Evolutionary conservation across 2,888 invertebrate genomes (phyloP), one percentile per base, ranked within the genome.

Genomic region (Brachylomia viminalis): DNA sequence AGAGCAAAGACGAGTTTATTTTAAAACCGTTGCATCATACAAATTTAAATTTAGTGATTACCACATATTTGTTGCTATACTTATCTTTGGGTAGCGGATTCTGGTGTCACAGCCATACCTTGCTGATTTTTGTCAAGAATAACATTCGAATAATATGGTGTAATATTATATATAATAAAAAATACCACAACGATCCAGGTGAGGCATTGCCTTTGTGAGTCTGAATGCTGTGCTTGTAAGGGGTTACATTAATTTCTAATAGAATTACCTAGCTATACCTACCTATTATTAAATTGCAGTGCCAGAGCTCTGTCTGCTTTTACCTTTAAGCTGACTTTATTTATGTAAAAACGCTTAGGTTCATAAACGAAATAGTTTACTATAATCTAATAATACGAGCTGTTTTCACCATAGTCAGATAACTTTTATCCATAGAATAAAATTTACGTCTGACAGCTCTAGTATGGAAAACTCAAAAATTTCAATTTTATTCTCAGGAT

Each of bases 1-100:
- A n/a, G 42, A 70, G 70, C 42, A 72, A 47, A 45, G 45, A 47
- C 33, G 56, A 33, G 11, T 38, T 72, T 47, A 33, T 38, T 72
- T 42, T 27, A 30, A 47, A 72, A 73, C 72, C 47, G 27, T 27
- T 72, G 38, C 38, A 38, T 23, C 38, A 47, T 59, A 47, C 47
- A 72, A 58, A 23, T 30, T 45, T 6, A 45, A 45, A 27, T 65
- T 47, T 27, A 38, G 27, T 45, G 45, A 15, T 54, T 20, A 45
- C 30, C 13, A 17, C 10, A 17, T 30, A 30, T 17, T 30, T 30
- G 27, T 61, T 42, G n/a, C 15, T 15, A 15, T 42, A 8, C 27
- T 56, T 42, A 42, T 56, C 33, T 71, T 66, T 64, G 17, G 33
- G 2, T 15, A 20, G 20, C 5, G 20, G 38, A 27, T 20, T 38